Percentiles rank a stretch among this genome's conserved stretches.
Conservation (phyloP, 1,140 invertebrate genomes). For the Plutomurus gul region DNA sequence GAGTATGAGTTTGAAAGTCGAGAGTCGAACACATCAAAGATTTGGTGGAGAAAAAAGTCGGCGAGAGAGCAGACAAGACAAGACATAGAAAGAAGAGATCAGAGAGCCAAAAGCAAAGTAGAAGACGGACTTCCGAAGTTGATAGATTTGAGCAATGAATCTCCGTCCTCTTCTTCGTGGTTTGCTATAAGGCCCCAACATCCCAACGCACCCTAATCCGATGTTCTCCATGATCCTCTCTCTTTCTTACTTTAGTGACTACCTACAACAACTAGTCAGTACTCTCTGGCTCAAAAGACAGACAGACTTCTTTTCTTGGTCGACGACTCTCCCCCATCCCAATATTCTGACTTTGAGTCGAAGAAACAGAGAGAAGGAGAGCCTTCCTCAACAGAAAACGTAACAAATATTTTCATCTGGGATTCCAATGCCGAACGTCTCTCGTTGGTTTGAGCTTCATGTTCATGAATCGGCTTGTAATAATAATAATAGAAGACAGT, state of each 20-base stretch:
- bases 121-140: slow-evolving; percentile 41
- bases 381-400: slow-evolving; percentile 1
- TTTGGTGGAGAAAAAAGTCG: not conserved
- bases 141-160: slow-evolving; percentile 45
- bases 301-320: slow-evolving; percentile 17
- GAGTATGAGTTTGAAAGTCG: not conserved
- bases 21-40: not conserved
- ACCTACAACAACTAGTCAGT: not conserved
- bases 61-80: slow-evolving; percentile 1
- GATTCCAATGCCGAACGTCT: slow-evolving; percentile 31
- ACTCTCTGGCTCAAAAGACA: not conserved
- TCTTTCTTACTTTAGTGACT: slow-evolving; percentile 17
- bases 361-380: too few relatives aligned
- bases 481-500: slow-evolving; percentile 34
- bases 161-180: slow-evolving; percentile 30
- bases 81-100: slow-evolving; percentile 31
- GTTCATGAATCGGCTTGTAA: slow-evolving; percentile 34
- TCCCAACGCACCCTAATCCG: slow-evolving; percentile 14
- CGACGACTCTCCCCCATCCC: slow-evolving; percentile 18
- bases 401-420: slow-evolving; percentile 40
- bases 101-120: slow-evolving; percentile 18
- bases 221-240: slow-evolving; percentile 7
- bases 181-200: not conserved
- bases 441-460: not conserved
- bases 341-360: slow-evolving; percentile 9